Base-by-base conservation (phyloP, 2,113 vertebrate genomes). In the Boulengeromyrus knoepffleri region DNA sequence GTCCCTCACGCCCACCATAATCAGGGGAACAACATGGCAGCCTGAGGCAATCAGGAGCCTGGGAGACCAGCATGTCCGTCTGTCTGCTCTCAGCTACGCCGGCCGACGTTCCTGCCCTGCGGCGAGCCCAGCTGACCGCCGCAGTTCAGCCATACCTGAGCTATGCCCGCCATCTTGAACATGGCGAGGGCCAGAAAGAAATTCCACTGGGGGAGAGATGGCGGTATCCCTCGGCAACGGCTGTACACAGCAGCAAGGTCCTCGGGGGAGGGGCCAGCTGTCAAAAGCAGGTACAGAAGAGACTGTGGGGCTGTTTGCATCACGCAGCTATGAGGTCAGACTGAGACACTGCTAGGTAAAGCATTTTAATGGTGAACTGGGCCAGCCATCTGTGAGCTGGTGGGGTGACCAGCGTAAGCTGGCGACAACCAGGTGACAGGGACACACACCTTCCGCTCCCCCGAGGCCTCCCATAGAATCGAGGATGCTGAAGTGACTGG, bases 111-210 rank as follows among this genome's bases (percentile, higher is more conserved):
- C 12, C 1, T 13, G 36, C 31, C 31, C 15, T 2, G 31, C 12
- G 3, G 31, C 2, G 8, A 77, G 27, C 4, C 31, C 70, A 17
- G 9, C 12, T 0, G 42, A 19, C 74, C 6, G 36, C 31, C 36
- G 36, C 31, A 1, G 36, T 2, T 19, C 74, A 19, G 50, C 39
- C 80, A 92, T 95, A 99, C 98, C 97, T 99, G 97, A 21, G 95
- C 53, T 93, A 99, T 98, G 89, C 95, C 96, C 91, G 98, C 98
- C 90, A 97, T 88, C 93, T 99, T 99, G 94, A 99, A 99, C 90
- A 92, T 93, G 0, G 97, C 96, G 88, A 99, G 93, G n/a, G 97
- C 97, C 90, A 97, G 90, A 90, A 97, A 98, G 93, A 99, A 99
- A 92, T 98, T 97, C 77, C 97, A 92, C 85, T 96, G 93, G 19